Evolutionary conservation across 1,140 invertebrate genomes (phyloP).

Genomic region (Eciton burchellii): DNA sequence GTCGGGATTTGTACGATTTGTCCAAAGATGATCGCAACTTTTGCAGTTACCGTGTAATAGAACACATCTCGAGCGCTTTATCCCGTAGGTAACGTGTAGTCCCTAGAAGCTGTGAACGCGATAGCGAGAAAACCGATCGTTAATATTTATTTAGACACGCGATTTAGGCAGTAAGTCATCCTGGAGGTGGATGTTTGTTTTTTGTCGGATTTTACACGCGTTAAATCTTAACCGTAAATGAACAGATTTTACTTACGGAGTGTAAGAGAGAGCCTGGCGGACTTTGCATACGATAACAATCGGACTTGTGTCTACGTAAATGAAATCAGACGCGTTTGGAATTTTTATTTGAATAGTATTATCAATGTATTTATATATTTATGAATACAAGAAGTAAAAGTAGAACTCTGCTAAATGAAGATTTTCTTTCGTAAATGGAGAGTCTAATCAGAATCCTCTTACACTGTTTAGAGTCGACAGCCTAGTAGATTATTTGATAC

Average conservation of each 20-base stretch:
- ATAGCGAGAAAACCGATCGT: slow-evolving; percentile 23
- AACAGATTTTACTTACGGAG: slow-evolving; percentile 46
- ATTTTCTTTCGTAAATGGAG: slow-evolving; percentile 2
- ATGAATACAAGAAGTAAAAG: background rate
- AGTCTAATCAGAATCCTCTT: slow-evolving; percentile 25
- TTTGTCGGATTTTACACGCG: slow-evolving; percentile 41
- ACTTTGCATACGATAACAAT: slow-evolving; percentile 13
- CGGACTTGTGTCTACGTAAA: slow-evolving; percentile 2
- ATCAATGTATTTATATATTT: background rate
- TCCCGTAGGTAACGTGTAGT: slow-evolving; percentile 48
- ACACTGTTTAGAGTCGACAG: slow-evolving; percentile 25
- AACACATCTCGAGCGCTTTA: slow-evolving; percentile 51
- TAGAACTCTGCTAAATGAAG: background rate
- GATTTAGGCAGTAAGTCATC: slow-evolving; percentile 59
- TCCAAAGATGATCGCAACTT: slow-evolving; percentile 59
- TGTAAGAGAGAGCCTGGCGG: slow-evolving; percentile 22
- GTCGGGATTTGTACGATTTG: slow-evolving; percentile 15
- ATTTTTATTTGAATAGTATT: background rate
- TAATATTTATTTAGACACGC: slow-evolving; percentile 59
- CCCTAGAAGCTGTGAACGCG: slow-evolving; percentile 51
- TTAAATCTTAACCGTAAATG: slow-evolving; percentile 50
- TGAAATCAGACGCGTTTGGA: background rate
- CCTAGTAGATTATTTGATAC: slow-evolving; percentile 42
- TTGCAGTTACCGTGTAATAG: slow-evolving; percentile 50
- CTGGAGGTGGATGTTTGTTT: slow-evolving; percentile 69